Percentiles rank a stretch among this genome's conserved stretches.
These are phyloP conservation scores for Hypsopygia costalis DNA, from an alignment of 2,888 invertebrate genomes.

Conservation along the genomic window DNA sequence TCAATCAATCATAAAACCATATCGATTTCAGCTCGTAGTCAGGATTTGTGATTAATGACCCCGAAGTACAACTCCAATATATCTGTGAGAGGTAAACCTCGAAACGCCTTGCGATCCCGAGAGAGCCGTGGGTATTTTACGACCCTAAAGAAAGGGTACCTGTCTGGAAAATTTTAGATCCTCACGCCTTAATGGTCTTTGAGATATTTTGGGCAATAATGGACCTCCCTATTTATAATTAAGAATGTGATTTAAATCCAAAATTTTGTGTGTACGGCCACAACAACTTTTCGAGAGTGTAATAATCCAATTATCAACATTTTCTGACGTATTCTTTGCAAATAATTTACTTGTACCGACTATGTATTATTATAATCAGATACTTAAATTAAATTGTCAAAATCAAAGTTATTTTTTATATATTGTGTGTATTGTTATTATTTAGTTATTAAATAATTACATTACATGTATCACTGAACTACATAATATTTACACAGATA, in stretches of 20 bases:
- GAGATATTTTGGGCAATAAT: constrained; percentile 7
- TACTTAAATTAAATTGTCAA: no score
- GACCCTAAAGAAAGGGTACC: background rate
- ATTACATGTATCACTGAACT: no score
- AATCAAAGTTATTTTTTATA: no score
- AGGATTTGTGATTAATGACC: background rate
- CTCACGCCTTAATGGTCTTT: constrained; percentile 1
- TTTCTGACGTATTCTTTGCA: no score
- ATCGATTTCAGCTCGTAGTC: background rate
- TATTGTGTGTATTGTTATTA: no score
- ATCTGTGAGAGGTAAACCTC: background rate
- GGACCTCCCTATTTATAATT: background rate
- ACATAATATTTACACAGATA: no score
- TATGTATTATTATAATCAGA: no score
- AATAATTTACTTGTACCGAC: no score
- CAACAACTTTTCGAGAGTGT: no score
- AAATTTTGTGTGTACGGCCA: constrained; percentile 1
- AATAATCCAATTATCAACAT: no score
- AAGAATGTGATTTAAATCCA: constrained; percentile 2
- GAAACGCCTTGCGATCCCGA: background rate
- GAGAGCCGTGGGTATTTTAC: constrained; percentile 1
- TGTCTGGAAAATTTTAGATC: background rate
- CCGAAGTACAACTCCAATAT: background rate
- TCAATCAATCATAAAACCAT: no score
- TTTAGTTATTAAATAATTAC: no score